A percentile compares a stretch with the other conserved stretches of the same genome.
Evolutionary conservation across 2,888 invertebrate species (phyloP).

Genomic region (Heteromyza rotundicornis): DNA sequence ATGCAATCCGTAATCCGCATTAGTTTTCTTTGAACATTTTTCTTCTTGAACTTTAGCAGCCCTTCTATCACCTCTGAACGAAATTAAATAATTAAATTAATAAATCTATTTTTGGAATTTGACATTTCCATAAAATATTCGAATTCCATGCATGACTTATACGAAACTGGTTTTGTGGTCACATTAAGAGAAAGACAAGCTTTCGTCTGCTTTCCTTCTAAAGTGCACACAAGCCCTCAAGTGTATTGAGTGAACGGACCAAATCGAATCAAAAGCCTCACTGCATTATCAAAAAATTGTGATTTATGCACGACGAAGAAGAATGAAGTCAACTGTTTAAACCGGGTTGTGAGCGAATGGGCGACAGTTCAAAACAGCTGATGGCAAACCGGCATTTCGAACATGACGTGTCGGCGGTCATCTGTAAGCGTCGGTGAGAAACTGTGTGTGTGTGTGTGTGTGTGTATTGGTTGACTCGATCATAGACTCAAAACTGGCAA

Average conservation of each 20-base stretch:
- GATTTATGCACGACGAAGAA: neutral
- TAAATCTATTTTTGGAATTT: too few species aligned
- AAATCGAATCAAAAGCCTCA: neutral
- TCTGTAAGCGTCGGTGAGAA: too few species aligned
- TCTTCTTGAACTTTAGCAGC: too few species aligned
- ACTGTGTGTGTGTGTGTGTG: neutral
- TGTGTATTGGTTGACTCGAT: neutral
- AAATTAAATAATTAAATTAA: too few species aligned
- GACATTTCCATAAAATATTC: too few species aligned
- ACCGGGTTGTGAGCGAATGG: neutral
- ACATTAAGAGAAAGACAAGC: neutral
- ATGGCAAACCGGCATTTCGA: constrained; percentile 15
- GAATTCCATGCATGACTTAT: neutral
- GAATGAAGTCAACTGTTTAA: neutral
- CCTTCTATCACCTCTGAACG: too few species aligned
- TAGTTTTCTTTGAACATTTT: too few species aligned
- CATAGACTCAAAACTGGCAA: neutral
- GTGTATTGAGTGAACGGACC: too few species aligned
- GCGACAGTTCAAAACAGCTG: constrained; percentile 13
- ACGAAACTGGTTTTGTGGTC: neutral
- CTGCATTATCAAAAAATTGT: neutral
- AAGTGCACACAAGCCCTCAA: too few species aligned
- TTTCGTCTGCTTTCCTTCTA: constrained; percentile 4
- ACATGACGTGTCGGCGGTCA: constrained; percentile 8
- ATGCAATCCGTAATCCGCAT: too few species aligned